These are phyloP conservation scores for Enteromius unitaeniatus DNA, from an alignment of 2,797 vertebrate species.

Conservation along the genomic window DNA sequence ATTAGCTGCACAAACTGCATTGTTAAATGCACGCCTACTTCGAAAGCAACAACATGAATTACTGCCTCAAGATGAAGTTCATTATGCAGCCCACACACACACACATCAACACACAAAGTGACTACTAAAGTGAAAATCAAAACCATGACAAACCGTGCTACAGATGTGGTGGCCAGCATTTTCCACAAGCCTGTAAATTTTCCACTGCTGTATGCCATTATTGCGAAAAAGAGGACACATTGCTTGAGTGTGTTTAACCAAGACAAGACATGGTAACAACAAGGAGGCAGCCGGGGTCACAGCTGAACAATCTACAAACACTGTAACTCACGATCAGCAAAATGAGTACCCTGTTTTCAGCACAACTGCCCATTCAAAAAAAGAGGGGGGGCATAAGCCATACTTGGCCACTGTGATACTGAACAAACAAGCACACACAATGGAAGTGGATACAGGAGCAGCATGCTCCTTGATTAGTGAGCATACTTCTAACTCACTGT, in stretches of 20 bases:
- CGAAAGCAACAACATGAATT: too few relatives aligned
- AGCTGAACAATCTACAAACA: neutral
- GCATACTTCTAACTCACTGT: neutral
- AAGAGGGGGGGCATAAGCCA: neutral
- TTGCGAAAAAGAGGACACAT: neutral
- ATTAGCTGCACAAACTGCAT: neutral
- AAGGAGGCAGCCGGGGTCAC: neutral
- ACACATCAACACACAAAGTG: neutral
- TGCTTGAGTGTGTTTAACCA: too few relatives aligned
- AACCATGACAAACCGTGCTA: neutral
- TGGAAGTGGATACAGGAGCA: too few relatives aligned
- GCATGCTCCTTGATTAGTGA: too few relatives aligned
- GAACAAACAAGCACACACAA: neutral
- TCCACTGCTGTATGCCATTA: neutral
- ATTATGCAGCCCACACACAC: neutral
- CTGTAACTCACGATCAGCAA: neutral
- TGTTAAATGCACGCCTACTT: too few relatives aligned
- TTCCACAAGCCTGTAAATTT: neutral
- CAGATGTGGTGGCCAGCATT: neutral
- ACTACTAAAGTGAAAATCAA: neutral
- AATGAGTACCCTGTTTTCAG: neutral
- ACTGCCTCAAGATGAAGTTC: too few relatives aligned
- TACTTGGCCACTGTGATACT: neutral
- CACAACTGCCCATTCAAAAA: neutral
- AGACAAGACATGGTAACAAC: neutral